Base-by-base conservation (phyloP, 2,888 invertebrate genomes). In the Acanthoscelides obtectus region DNA sequence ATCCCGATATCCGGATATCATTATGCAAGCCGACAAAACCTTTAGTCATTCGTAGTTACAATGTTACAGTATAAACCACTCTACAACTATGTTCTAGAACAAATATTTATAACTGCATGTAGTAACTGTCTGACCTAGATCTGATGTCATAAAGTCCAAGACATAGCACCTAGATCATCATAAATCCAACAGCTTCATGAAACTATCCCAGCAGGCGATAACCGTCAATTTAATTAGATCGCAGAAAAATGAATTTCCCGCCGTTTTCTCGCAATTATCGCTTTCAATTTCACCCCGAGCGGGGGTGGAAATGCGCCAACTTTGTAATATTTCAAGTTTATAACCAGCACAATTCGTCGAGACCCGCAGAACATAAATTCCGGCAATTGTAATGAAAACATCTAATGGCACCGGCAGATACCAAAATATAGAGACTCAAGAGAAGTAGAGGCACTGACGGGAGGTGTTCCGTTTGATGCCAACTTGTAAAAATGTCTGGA, bases 291-390 rank as follows among this genome's bases (percentile, higher is more conserved):
- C 68, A 27, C 72, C 45, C 1, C 45, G 45, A 65, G 72, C 64
- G 27, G 22, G 20, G 22, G 65, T 72, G 72, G 72, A 72, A 70
- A 65, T 25, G 64, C 64, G 72, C 72, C 72, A 72, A 70, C 70
- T 20, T 68, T 66, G 22, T 70, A 64, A 72, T 72, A 70, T 70
- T 72, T 72, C 70, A 70, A 65, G 45, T 72, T 72, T 69, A 69
- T 67, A 69, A 69, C 69, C 27, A 68, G 27, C 22, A 71, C 68
- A 68, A 71, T 68, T 71, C 69, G 68, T 71, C 17, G 45, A 1
- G 45, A 12, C 45, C 12, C 12, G 45, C 45, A 12, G 45, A 45
- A 45, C 45, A 45, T 45, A 45, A 45, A 45, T 45, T 45, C 45
- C 45, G 12, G 45, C 45, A 45, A 45, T 45, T 6, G 45, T 45